A percentile compares a stretch with the other conserved stretches of the same genome.
These are phyloP conservation scores for Tragelaphus buxtoni DNA, from an alignment of 2,113 vertebrate species.

Conservation along the genomic window DNA sequence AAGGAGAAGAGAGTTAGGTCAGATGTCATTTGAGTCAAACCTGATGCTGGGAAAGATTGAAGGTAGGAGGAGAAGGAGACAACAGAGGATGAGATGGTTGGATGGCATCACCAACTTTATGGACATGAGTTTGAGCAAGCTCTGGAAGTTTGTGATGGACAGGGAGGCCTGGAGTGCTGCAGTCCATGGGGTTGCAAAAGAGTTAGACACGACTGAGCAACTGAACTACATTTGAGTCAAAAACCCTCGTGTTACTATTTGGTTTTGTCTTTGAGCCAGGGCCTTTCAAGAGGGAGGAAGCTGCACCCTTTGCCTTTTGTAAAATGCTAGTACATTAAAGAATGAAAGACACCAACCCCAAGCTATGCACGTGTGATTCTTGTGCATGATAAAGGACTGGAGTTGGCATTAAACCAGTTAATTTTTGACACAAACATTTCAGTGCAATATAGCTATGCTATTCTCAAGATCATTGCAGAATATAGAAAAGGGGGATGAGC, in stretches of 20 bases:
- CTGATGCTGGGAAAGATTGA: neutral
- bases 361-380: neutral
- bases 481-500: neutral
- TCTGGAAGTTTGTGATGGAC: neutral
- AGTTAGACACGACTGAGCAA: neutral
- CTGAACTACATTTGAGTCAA: neutral
- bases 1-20: neutral
- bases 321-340: neutral
- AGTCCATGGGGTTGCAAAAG: neutral
- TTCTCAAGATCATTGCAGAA: neutral
- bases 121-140: neutral
- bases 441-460: neutral
- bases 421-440: neutral
- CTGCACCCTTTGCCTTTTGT: neutral
- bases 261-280: neutral
- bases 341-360: neutral
- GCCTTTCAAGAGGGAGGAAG: neutral
- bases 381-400: neutral
- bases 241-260: neutral
- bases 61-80: neutral
- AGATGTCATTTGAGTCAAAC: neutral
- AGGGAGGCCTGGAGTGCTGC: neutral
- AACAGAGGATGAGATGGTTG: neutral
- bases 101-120: neutral
- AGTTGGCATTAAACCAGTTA: neutral